Percentiles rank a stretch among this genome's conserved stretches.
These are phyloP conservation scores for Hoplostethus atlanticus DNA, from an alignment of 2,797 vertebrate genomes.

Conservation along the genomic window DNA sequence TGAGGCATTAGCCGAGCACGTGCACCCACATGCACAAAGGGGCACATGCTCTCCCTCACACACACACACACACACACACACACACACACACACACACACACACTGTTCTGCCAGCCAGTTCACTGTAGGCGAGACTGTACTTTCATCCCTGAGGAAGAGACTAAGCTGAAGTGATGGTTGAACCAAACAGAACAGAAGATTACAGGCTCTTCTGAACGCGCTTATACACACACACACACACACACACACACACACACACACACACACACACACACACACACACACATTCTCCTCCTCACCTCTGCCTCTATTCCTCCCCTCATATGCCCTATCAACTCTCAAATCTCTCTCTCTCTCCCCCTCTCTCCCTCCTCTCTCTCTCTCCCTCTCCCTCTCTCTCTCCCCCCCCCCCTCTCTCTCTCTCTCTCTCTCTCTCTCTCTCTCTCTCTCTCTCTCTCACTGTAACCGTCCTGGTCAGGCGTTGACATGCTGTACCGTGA, in stretches of 20 bases:
- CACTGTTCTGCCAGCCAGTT: background rate
- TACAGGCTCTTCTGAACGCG: too few species aligned
- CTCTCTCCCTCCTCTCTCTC: background rate
- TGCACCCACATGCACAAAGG: background rate
- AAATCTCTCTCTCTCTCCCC: background rate
- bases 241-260: background rate
- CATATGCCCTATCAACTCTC: background rate
- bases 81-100: background rate
- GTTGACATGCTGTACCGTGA: constrained; percentile 11
- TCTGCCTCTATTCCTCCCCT: background rate
- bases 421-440: background rate
- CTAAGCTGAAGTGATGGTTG: background rate
- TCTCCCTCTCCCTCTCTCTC: constrained; percentile 7
- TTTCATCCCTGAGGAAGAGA: background rate
- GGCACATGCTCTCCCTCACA: background rate
- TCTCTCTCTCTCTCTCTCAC: constrained; percentile 11
- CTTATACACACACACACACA: background rate
- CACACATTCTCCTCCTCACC: background rate
- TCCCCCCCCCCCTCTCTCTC: background rate
- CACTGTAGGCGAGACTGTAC: background rate
- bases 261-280: background rate
- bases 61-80: background rate
- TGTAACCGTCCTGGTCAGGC: background rate
- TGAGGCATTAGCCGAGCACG: background rate
- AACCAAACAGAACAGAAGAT: background rate